Evolutionary conservation across 2,113 vertebrate genomes (phyloP), one percentile per base, ranked within the genome.

Genomic region (Hiodon tergisus): DNA sequence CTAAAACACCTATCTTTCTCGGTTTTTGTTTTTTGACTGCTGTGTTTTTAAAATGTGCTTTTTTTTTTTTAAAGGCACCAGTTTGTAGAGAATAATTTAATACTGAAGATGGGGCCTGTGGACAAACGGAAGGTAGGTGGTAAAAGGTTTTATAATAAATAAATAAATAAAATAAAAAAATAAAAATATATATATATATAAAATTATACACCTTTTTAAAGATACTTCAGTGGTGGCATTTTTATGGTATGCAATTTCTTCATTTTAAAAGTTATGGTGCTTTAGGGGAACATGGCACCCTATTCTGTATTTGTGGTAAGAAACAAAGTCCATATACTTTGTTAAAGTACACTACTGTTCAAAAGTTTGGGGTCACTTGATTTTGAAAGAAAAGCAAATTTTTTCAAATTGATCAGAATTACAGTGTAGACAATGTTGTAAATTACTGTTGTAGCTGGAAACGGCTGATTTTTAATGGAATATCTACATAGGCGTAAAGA

Each of bases 11-110:
- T 62, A 5, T 9, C 14, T 62, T 31, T 31, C 31, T 31, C 31
- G 31, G 31, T 31, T 31, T 65, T 11, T 46, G 8, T 9, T 7
- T 7, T 8, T 46, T 65, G 62, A 9, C 16, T 46, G 7, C 3
- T 65, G 31, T 65, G 16, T 14, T 14, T 71, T 5, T 63, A 50
- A 63, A 9, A 9, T 55, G 48, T 7, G 31, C 31, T 69, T 60
- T 71, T 47, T 81, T 62, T 84, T 80, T 80, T 72, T 81, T 86
- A 76, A 86, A 98, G 97, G 97, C 97, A 99, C 83, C 95, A 96
- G 83, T 98, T 99, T 94, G 96, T 99, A 90, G 96, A 98, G 88
- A 99, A 99, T 86, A 98, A 99, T 84, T 92, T 99, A 86, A 99
- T 99, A 81, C 87, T 98, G 78, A 99, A 99, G 92, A 99, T 99